Base-by-base conservation (phyloP, 2,888 invertebrate species). In the Camponotus fellah region DNA sequence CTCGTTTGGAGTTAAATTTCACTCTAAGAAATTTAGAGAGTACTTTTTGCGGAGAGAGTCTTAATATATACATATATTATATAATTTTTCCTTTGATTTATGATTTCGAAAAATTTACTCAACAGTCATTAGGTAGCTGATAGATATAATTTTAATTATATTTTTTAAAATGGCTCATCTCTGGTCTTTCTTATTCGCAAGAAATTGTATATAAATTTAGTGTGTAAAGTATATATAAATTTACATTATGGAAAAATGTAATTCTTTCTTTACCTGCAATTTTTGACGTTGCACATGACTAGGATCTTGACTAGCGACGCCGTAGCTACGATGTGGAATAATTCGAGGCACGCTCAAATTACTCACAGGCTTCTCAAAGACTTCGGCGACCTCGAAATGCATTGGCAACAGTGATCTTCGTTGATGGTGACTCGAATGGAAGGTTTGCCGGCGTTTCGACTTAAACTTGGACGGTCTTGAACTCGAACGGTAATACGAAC, bases 361-460 rank as follows among this genome's bases (percentile, higher is more conserved):
- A 87, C 91, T 93, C 56, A 91, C 89, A 10, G 93, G 92, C 64
- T 92, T 93, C 76, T 94, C 92, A 49, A 92, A 93, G 43, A 93
- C 91, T 83, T 94, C 94, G 46, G 93, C 89, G 21, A 94, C 93
- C 84, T 94, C 94, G 82, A 94, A 93, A 64, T 93, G 93, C 89
- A 92, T 92, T 62, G 92, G 92, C 74, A 91, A 85, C 82, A 91
- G 85, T 26, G 93, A 91, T 66, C 87, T 90, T 65, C 86, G 85
- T 69, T 88, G 90, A 12, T 88, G 89, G 17, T 89, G 88, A 40
- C 85, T 85, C 74, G 95, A 93, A 83, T 95, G 95, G 88, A 95
- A 94, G 58, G 95, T 95, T 88, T 95, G 94, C n/a, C 95, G 92
- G 68, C 95, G 94, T 86, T 93, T 93, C 56, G 93, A 90, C 71